phyloP scores from a whole-genome alignment of 1,140 invertebrate genomes.

The Nasonia longicornis region DNA sequence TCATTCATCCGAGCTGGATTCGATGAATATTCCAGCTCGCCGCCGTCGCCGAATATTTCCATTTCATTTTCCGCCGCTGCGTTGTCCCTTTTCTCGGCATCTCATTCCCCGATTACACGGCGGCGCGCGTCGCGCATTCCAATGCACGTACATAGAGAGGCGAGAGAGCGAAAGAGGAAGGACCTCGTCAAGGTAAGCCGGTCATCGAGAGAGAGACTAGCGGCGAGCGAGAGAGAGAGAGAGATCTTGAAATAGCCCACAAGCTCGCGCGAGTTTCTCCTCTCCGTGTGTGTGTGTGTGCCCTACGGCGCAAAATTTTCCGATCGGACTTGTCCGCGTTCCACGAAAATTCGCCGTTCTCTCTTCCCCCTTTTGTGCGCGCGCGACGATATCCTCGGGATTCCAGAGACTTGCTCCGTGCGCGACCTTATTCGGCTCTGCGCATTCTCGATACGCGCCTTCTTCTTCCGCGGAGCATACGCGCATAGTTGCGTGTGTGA shows the following conservation, averaged over 20 bases:
- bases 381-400: too few species aligned
- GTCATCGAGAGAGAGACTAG: constrained; percentile 55
- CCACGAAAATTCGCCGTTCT: constrained; percentile 22
- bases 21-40: too few species aligned
- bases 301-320: constrained; percentile 38
- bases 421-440: too few species aligned
- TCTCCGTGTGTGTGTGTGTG: not conserved
- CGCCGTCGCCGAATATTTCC: not conserved
- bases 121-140: constrained; percentile 57
- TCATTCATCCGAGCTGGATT: not conserved
- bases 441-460: too few species aligned
- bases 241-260: constrained; percentile 45
- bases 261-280: constrained; percentile 21
- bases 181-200: constrained; percentile 68
- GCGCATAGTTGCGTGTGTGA: too few species aligned
- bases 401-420: too few species aligned
- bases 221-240: constrained; percentile 42
- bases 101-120: constrained; percentile 38
- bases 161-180: constrained; percentile 60
- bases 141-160: constrained; percentile 40
- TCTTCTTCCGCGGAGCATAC: too few species aligned
- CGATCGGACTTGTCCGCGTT: not conserved
- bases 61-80: not conserved
- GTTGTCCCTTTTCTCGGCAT: constrained; percentile 12
- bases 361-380: too few species aligned